Conservation (phyloP, 2,888 invertebrate species). For the Sinelater perroti region DNA sequence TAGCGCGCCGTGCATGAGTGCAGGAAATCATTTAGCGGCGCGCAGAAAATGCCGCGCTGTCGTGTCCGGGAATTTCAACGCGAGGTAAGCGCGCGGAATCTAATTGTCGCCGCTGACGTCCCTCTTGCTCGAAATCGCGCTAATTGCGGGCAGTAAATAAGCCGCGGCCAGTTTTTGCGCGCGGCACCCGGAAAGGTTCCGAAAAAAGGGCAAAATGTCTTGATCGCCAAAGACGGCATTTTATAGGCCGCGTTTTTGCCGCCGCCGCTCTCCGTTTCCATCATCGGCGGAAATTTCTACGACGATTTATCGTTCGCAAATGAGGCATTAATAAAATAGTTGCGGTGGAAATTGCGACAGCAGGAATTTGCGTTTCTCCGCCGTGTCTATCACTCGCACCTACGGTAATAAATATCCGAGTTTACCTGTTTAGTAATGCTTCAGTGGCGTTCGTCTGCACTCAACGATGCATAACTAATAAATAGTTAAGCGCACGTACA, state of each 20-base stretch:
- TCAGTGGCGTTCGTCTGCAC: slow-evolving; percentile 7
- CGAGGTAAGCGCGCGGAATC: too few species aligned
- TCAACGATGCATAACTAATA: slow-evolving; percentile 29
- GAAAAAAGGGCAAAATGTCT: background rate
- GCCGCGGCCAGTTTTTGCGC: too few species aligned
- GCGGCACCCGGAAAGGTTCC: too few species aligned
- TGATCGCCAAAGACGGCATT: slow-evolving; percentile 1
- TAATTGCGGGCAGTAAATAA: too few species aligned
- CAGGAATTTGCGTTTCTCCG: background rate
- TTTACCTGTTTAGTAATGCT: slow-evolving; percentile 19
- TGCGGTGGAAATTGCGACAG: background rate
- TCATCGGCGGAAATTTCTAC: slow-evolving; percentile 6
- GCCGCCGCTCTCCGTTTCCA: slow-evolving; percentile 3
- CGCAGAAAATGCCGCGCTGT: too few species aligned
- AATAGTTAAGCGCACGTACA: slow-evolving; percentile 8
- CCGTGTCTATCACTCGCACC: background rate
- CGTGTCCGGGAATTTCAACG: too few species aligned
- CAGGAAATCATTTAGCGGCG: too few species aligned
- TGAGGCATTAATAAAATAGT: background rate
- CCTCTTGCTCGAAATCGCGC: too few species aligned
- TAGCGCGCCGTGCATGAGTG: too few species aligned
- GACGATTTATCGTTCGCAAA: slow-evolving; percentile 3
- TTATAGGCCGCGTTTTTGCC: slow-evolving; percentile 9
- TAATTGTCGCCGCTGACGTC: too few species aligned
- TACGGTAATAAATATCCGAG: slow-evolving; percentile 4